phyloP scores from a whole-genome alignment of 2,888 invertebrate genomes.

The Drepana falcataria region DNA sequence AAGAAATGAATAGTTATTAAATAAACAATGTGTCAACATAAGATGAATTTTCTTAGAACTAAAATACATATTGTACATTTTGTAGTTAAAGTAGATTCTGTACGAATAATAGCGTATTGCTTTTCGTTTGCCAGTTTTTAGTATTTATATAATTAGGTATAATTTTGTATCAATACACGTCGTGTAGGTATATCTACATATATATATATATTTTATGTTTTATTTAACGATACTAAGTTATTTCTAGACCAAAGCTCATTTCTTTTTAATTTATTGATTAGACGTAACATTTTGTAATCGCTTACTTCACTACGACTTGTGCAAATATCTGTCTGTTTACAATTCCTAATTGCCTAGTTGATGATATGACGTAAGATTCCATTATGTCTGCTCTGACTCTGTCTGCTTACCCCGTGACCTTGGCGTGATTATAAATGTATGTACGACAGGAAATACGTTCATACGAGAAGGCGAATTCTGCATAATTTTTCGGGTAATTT shows the following conservation, averaged over 20 bases:
- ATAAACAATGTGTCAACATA: conserved; percentile 31
- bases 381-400: too few relatives aligned
- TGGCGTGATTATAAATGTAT: too few relatives aligned
- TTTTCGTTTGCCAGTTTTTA: not conserved
- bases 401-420: too few relatives aligned
- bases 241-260: conserved; percentile 64
- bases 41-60: conserved; percentile 22
- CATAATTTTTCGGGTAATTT: too few relatives aligned
- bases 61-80: conserved; percentile 17
- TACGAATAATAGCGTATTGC: not conserved
- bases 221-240: conserved; percentile 24
- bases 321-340: too few relatives aligned
- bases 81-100: conserved; percentile 10
- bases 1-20: conserved; percentile 15
- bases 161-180: not conserved
- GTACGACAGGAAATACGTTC: too few relatives aligned
- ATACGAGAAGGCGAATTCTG: too few relatives aligned
- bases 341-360: too few relatives aligned
- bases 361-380: too few relatives aligned
- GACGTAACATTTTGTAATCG: conserved; percentile 7
- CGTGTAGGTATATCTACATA: conserved; percentile 6
- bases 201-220: conserved; percentile 35
- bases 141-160: not conserved
- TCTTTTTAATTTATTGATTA: conserved; percentile 45
- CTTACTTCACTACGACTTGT: not conserved